Conservation (phyloP, 1,140 invertebrate genomes). For the Brachionus manjavacas region DNA sequence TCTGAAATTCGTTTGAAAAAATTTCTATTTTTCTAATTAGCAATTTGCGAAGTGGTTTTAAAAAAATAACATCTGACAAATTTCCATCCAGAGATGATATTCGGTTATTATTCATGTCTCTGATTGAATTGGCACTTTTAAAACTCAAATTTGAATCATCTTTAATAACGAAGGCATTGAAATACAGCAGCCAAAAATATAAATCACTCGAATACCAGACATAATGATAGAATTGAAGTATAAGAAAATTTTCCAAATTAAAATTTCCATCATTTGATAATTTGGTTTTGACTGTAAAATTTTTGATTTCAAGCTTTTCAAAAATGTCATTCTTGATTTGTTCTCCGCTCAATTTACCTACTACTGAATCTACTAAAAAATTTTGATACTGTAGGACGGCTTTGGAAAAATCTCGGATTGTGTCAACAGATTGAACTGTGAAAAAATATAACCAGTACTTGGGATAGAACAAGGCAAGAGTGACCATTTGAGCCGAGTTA, state of each 20-base stretch:
- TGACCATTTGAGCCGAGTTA: not conserved
- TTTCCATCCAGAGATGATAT: not conserved
- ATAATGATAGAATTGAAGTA: not conserved
- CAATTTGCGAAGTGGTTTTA: not conserved
- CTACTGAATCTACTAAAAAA: not conserved
- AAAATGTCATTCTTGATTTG: not conserved
- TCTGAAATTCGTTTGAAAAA: not conserved
- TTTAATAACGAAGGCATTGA: not conserved
- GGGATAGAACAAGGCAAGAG: not conserved
- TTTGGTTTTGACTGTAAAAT: not conserved
- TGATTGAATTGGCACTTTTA: not conserved
- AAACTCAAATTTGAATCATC: not conserved
- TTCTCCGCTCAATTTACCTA: not conserved
- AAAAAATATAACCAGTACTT: constrained; percentile 17
- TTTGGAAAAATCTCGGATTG: not conserved
- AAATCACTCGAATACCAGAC: constrained; percentile 20
- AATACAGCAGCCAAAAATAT: constrained; percentile 3
- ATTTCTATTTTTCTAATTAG: not conserved
- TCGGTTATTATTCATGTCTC: not conserved
- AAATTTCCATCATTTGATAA: not conserved
- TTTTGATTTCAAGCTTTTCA: not conserved
- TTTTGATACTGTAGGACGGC: not conserved
- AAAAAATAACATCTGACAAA: not conserved
- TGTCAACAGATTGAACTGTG: not conserved
- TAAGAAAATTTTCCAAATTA: not conserved